Evolutionary conservation across 2,113 vertebrate genomes (phyloP).

Genomic region (Hippocampus mohnikei): DNA sequence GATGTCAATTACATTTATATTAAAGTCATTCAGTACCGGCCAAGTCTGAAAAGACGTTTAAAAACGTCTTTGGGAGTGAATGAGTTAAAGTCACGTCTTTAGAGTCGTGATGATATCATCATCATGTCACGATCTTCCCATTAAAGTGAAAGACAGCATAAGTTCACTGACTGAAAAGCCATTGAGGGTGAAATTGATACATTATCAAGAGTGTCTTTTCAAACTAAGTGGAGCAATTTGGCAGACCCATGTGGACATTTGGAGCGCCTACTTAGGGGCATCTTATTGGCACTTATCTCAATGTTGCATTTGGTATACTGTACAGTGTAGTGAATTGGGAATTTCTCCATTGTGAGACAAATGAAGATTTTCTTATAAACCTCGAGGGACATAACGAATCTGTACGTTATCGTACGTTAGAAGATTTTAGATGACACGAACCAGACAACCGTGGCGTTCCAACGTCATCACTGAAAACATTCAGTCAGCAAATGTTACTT

Average conservation of each 20-base stretch:
- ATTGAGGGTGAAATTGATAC: background rate
- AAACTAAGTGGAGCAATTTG: slow-evolving; percentile 7
- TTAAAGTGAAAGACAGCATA: slow-evolving; percentile 7
- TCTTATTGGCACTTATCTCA: slow-evolving; percentile 18
- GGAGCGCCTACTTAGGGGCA: slow-evolving; percentile 21
- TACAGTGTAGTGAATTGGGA: no score
- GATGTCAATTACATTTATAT: background rate
- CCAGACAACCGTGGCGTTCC: no score
- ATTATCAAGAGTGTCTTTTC: background rate
- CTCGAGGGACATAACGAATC: no score
- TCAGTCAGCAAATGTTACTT: no score
- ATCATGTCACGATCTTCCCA: background rate
- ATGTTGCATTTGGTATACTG: background rate
- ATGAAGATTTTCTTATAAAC: no score
- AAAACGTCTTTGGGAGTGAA: no score
- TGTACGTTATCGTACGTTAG: no score
- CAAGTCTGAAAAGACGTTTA: no score
- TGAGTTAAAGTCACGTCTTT: background rate
- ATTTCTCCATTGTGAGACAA: no score
- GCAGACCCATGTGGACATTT: slow-evolving; percentile 20
- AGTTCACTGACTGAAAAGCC: background rate
- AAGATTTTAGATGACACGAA: no score
- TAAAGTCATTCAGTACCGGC: no score
- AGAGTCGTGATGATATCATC: background rate
- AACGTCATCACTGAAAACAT: no score